phyloP scores from a whole-genome alignment of 2,113 vertebrate genomes.

The Vulpes ferrilata region DNA sequence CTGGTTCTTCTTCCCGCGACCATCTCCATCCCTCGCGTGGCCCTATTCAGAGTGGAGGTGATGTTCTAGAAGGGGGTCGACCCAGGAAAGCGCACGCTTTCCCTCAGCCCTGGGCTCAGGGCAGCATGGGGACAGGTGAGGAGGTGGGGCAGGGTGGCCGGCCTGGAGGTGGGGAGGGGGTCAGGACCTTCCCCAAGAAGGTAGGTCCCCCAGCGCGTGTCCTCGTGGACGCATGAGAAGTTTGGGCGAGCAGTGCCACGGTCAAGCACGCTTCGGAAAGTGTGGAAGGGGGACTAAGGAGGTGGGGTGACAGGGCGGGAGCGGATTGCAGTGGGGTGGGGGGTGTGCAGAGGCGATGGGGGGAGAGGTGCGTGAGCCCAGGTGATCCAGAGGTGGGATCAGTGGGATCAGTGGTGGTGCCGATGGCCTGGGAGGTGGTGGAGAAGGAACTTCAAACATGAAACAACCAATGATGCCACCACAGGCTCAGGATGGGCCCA shows the following conservation, averaged over 20 bases:
- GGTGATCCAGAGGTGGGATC: not conserved
- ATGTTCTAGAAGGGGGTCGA: not conserved
- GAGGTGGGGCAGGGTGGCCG: not conserved
- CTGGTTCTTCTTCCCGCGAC: fast-evolving
- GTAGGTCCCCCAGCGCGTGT: not conserved
- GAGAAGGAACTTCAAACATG: not conserved
- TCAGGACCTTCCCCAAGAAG: not conserved
- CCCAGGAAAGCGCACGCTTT: too few relatives aligned
- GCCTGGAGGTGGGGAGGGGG: not conserved
- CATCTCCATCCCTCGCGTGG: fast-evolving
- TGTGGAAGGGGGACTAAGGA: not conserved
- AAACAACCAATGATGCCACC: not conserved
- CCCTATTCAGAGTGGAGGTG: fast-evolving
- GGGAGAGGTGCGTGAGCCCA: too few relatives aligned
- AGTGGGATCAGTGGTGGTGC: not conserved
- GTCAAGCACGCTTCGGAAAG: too few relatives aligned
- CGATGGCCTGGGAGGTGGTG: not conserved
- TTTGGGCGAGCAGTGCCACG: too few relatives aligned
- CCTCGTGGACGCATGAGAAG: not conserved
- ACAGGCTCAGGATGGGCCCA: not conserved
- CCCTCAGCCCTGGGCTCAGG: not conserved
- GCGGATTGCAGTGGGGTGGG: not conserved
- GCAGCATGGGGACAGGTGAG: too few relatives aligned
- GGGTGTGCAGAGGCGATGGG: too few relatives aligned
- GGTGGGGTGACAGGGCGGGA: not conserved